Evolutionary conservation across 1,140 invertebrate species (phyloP).

Genomic region (Berghia stephanieae): DNA sequence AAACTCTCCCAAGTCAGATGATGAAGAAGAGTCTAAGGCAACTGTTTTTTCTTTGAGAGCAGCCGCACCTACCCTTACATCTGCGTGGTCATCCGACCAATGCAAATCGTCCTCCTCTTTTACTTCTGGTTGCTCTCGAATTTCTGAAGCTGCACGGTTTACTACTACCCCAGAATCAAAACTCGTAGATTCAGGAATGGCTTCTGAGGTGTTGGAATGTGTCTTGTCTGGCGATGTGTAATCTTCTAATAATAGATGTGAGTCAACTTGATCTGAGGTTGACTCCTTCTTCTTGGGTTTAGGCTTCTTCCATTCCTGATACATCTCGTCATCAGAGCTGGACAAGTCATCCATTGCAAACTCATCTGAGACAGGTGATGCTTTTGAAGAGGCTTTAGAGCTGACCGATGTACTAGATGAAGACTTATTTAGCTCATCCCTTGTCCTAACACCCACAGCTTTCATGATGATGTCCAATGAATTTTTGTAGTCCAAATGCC

Average conservation of each 20-base stretch:
- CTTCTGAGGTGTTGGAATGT: background rate
- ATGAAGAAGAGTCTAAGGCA: background rate
- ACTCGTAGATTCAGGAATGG: slow-evolving; percentile 22
- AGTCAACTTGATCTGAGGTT: background rate
- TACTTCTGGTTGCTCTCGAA: background rate
- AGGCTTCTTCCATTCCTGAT: background rate
- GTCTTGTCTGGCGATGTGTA: background rate
- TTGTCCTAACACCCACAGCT: slow-evolving; percentile 65
- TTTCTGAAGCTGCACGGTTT: slow-evolving; percentile 12
- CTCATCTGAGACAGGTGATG: background rate
- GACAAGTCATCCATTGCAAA: slow-evolving; percentile 19
- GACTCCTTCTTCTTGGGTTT: background rate
- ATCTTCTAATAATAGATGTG: slow-evolving; percentile 14
- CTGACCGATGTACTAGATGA: background rate
- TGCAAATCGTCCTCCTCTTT: too few relatives aligned
- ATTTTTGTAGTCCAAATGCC: slow-evolving; percentile 73
- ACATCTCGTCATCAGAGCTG: slow-evolving; percentile 25
- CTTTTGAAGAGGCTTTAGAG: background rate
- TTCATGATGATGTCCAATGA: slow-evolving; percentile 72
- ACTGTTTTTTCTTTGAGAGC: background rate
- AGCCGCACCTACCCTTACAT: background rate
- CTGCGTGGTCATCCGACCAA: background rate
- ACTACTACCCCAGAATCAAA: slow-evolving; percentile 30
- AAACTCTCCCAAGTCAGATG: background rate
- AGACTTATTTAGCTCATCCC: slow-evolving; percentile 36